phyloP scores from a whole-genome alignment of 1,140 invertebrate species.

The Vanessa atalanta region DNA sequence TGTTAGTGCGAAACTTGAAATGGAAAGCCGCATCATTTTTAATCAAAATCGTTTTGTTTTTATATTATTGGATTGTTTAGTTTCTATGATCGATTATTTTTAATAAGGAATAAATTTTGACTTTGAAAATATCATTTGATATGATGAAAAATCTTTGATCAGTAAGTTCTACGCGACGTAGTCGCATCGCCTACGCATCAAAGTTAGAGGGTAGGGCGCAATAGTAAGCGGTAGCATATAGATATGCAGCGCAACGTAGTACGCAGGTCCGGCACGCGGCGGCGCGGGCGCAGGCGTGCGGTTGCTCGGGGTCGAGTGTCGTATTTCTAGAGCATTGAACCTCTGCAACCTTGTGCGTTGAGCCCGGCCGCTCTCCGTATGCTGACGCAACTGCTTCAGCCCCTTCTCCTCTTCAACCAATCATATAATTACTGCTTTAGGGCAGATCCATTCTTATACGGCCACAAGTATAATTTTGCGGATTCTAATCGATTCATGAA shows the following conservation, averaged over 20 bases:
- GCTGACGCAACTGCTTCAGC: constrained; percentile 74
- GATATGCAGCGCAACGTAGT: constrained; percentile 31
- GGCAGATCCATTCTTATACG: constrained; percentile 68
- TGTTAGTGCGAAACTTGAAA: constrained; percentile 15
- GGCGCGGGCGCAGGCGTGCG: constrained; percentile 44
- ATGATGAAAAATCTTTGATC: background rate
- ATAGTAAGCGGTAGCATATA: constrained; percentile 10
- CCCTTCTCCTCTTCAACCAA: constrained; percentile 70
- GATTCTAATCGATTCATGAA: constrained; percentile 62
- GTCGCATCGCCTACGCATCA: constrained; percentile 49
- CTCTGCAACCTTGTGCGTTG: constrained; percentile 80
- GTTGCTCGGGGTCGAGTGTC: constrained; percentile 69
- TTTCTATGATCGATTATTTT: background rate
- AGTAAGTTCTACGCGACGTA: constrained; percentile 54
- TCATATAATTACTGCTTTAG: constrained; percentile 75
- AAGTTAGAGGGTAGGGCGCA: constrained; percentile 26
- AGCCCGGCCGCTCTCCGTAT: constrained; percentile 73
- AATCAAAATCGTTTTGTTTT: constrained; percentile 1
- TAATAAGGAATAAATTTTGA: background rate
- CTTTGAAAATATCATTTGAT: background rate
- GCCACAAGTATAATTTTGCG: constrained; percentile 59
- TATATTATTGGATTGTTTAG: background rate
- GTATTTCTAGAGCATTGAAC: constrained; percentile 80
- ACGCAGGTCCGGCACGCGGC: constrained; percentile 28
- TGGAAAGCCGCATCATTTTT: background rate